Evolutionary conservation across 2,888 invertebrate species (phyloP).

Genomic region (Sipunculus nudus): DNA sequence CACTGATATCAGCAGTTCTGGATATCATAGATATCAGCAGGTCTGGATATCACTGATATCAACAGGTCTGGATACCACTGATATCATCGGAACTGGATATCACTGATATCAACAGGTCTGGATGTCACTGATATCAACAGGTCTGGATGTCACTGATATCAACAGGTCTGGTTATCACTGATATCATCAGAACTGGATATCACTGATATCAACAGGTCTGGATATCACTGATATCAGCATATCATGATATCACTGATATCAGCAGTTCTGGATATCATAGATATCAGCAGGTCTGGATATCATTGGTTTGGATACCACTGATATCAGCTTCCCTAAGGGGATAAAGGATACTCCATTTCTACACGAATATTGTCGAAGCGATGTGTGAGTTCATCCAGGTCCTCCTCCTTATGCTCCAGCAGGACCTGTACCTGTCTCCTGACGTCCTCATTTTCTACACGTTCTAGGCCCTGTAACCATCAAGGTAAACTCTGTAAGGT

Average conservation of each 20-base stretch:
- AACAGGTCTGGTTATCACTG: no score
- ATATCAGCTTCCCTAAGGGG: neutral
- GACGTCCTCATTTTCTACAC: slow-evolving; percentile 69
- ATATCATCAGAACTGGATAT: no score
- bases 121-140: neutral
- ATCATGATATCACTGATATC: no score
- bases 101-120: neutral
- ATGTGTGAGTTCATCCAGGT: slow-evolving; percentile 90
- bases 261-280: no score
- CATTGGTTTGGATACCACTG: neutral
- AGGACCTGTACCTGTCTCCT: slow-evolving; percentile 89
- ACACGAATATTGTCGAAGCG: slow-evolving; percentile 91
- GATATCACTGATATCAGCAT: no score
- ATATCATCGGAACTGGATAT: no score
- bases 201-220: no score
- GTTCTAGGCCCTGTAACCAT: slow-evolving; percentile 55
- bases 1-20: no score
- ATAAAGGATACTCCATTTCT: slow-evolving; percentile 78
- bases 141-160: no score
- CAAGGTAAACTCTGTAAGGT: no score
- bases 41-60: neutral
- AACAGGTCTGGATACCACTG: no score
- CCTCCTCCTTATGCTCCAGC: slow-evolving; percentile 87
- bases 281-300: neutral
- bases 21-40: no score